Conservation (phyloP, 2,888 invertebrate species). For the Geophilus truncorum region DNA sequence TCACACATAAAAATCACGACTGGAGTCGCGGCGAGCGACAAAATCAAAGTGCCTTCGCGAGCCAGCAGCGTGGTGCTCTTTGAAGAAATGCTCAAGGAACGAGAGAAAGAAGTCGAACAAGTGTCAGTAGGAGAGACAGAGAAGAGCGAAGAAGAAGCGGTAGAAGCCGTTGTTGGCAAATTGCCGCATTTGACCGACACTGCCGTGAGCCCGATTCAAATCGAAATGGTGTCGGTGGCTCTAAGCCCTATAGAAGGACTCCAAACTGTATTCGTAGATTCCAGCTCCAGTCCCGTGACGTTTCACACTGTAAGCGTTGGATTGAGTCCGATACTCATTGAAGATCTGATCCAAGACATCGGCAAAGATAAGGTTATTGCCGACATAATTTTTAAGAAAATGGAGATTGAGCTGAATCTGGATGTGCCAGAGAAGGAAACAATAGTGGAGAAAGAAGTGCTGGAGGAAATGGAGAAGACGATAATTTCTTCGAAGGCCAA, state of each 20-base stretch:
- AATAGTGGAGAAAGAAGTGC: background rate
- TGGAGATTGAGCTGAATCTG: conserved; percentile 29
- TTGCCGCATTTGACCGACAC: conserved; percentile 33
- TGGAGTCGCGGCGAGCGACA: background rate
- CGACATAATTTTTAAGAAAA: conserved; percentile 27
- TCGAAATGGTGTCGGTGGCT: conserved; percentile 34
- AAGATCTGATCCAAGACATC: background rate
- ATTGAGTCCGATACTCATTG: conserved; percentile 31
- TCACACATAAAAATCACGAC: conserved; percentile 36
- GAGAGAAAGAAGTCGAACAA: background rate
- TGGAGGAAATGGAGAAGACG: background rate
- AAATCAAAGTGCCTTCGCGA: background rate
- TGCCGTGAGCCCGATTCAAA: conserved; percentile 36
- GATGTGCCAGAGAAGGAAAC: background rate
- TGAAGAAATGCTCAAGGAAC: background rate
- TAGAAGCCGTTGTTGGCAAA: background rate
- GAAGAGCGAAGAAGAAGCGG: background rate
- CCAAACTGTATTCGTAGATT: background rate
- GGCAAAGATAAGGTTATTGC: background rate
- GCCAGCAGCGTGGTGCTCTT: background rate
- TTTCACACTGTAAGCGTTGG: conserved; percentile 8
- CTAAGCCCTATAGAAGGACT: conserved; percentile 35
- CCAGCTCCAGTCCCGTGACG: conserved; percentile 31
- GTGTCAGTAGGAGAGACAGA: background rate
- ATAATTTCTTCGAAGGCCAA: too few relatives aligned